phyloP scores from a whole-genome alignment of 2,797 vertebrate species.

The Labroides dimidiatus region DNA sequence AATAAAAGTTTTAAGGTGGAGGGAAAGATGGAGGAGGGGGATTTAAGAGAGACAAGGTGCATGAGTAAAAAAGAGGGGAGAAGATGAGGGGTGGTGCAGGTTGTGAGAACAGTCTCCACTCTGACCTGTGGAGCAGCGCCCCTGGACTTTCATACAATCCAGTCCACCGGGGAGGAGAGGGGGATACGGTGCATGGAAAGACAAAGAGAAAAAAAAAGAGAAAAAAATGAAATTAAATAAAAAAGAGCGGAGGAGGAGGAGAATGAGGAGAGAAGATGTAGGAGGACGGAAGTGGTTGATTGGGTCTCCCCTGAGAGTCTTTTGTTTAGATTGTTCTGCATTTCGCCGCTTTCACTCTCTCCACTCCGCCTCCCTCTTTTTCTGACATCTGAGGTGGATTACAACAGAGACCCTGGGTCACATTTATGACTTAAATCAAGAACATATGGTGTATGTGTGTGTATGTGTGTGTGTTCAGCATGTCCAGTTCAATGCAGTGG shows the following conservation, averaged over 20 bases:
- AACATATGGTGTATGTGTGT: slow-evolving; percentile 74
- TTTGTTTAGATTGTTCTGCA: slow-evolving; percentile 81
- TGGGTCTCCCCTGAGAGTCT: slow-evolving; percentile 76
- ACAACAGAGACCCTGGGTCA: slow-evolving; percentile 80
- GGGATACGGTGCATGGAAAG: slow-evolving; percentile 77
- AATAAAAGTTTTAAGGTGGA: slow-evolving; percentile 28
- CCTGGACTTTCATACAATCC: slow-evolving; percentile 81
- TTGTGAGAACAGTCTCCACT: slow-evolving; percentile 82
- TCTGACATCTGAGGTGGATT: slow-evolving; percentile 84
- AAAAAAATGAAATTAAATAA: slow-evolving; percentile 75
- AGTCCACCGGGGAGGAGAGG: slow-evolving; percentile 74
- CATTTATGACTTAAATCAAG: slow-evolving; percentile 82
- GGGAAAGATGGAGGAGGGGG: slow-evolving; percentile 14
- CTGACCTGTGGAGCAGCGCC: slow-evolving; percentile 81
- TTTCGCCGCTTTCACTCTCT: slow-evolving; percentile 74
- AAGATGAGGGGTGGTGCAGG: slow-evolving; percentile 75
- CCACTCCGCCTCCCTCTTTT: slow-evolving; percentile 60
- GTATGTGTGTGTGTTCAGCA: slow-evolving; percentile 27
- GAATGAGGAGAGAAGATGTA: slow-evolving; percentile 64
- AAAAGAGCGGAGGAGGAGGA: slow-evolving; percentile 73
- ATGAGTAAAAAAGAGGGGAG: slow-evolving; percentile 32
- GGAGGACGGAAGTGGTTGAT: slow-evolving; percentile 84
- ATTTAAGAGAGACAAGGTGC: slow-evolving; percentile 42
- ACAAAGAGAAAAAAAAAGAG: slow-evolving; percentile 70
- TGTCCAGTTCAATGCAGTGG: slow-evolving; percentile 71